Percentiles rank a stretch among this genome's conserved stretches.
phyloP scores from a whole-genome alignment of 1,140 invertebrate species.

The Rhopalosiphum maidis region DNA sequence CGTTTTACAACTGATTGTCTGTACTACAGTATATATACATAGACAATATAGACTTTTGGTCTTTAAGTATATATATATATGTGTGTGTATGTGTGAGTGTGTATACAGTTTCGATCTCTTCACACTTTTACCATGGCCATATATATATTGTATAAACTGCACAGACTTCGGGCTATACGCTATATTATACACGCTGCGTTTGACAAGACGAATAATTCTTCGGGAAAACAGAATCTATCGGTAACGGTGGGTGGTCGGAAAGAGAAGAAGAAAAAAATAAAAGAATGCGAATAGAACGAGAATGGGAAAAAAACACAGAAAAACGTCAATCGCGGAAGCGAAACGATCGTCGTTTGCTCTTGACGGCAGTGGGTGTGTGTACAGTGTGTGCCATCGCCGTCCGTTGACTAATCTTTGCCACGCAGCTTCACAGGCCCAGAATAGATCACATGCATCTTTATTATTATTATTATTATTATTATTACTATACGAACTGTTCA shows the following conservation, averaged over 20 bases:
- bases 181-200: background rate
- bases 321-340: conserved; percentile 17
- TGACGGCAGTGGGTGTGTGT: background rate
- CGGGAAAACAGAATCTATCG: background rate
- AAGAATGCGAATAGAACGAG: background rate
- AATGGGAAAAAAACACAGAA: background rate
- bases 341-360: background rate
- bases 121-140: background rate
- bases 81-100: background rate
- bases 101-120: background rate
- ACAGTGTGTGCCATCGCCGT: background rate
- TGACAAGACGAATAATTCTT: conserved; percentile 44
- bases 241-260: background rate
- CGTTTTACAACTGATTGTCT: conserved; percentile 1
- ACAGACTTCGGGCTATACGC: background rate
- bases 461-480: background rate
- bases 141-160: background rate
- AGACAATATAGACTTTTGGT: background rate
- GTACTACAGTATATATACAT: background rate
- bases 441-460: background rate
- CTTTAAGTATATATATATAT: background rate
- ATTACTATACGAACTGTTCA: background rate
- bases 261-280: background rate
- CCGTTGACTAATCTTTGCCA: background rate
- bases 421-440: background rate